phyloP scores from a whole-genome alignment of 2,797 vertebrate species.

The Salmo trutta region DNA sequence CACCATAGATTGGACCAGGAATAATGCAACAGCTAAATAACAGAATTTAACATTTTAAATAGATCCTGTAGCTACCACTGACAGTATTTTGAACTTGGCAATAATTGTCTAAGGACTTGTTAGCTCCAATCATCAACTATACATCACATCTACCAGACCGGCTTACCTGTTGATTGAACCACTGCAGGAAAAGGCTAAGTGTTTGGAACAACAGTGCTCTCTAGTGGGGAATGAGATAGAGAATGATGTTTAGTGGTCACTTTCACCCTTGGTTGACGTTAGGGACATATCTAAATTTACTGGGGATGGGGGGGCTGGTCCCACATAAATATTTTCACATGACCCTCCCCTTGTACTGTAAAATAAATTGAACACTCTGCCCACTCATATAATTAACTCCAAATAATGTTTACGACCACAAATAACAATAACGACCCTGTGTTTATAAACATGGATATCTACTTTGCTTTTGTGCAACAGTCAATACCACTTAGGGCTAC shows the following conservation, averaged over 20 bases:
- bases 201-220: constrained; percentile 71
- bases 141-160: not conserved
- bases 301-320: no score
- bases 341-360: no score
- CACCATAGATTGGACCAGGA: constrained; percentile 7
- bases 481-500: no score
- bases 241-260: constrained; percentile 36
- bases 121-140: constrained; percentile 39
- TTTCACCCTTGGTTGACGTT: not conserved
- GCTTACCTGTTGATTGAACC: constrained; percentile 67
- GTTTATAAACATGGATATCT: no score
- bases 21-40: not conserved
- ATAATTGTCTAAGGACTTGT: constrained; percentile 42
- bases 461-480: no score
- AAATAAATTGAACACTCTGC: no score
- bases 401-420: no score
- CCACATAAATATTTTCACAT: no score
- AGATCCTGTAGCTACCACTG: not conserved
- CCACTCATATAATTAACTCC: no score
- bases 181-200: constrained; percentile 27
- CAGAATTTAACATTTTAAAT: constrained; percentile 8
- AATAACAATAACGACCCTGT: no score
- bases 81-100: constrained; percentile 21
- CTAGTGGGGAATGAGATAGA: constrained; percentile 60
- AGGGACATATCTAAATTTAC: no score